These are phyloP conservation scores for Lithophane leautieri DNA, from an alignment of 2,888 invertebrate species.

Conservation along the genomic window DNA sequence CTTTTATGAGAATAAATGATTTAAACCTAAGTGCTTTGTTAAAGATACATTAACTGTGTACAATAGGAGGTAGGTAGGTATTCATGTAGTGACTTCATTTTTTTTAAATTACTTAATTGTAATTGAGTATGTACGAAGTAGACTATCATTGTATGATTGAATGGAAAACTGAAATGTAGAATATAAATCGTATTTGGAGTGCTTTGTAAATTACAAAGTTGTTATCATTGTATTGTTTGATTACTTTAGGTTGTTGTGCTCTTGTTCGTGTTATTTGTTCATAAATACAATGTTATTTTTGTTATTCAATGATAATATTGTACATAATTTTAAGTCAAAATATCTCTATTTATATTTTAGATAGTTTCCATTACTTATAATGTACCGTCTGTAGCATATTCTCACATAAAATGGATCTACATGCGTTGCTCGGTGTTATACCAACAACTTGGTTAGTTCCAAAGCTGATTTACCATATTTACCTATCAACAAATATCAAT, in stretches of 20 bases:
- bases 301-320: background rate
- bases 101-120: background rate
- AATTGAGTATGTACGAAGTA: background rate
- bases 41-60: conserved; percentile 22
- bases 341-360: background rate
- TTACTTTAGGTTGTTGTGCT: background rate
- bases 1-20: too few relatives aligned
- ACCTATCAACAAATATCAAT: too few relatives aligned
- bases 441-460: background rate
- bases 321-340: background rate
- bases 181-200: conserved; percentile 9
- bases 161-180: conserved; percentile 9
- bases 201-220: background rate
- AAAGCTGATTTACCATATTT: background rate
- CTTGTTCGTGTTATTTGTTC: too few relatives aligned
- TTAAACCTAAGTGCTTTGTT: conserved; percentile 36
- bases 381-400: background rate
- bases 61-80: background rate
- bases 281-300: background rate
- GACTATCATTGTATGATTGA: background rate
- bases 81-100: too few relatives aligned
- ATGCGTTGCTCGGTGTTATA: background rate
- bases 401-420: background rate
- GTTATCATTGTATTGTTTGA: conserved; percentile 2
- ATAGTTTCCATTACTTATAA: background rate